Evolutionary conservation across 92 coral and sea anemone species (phyloP).

Genomic region (Palythoa heliodiscus): DNA sequence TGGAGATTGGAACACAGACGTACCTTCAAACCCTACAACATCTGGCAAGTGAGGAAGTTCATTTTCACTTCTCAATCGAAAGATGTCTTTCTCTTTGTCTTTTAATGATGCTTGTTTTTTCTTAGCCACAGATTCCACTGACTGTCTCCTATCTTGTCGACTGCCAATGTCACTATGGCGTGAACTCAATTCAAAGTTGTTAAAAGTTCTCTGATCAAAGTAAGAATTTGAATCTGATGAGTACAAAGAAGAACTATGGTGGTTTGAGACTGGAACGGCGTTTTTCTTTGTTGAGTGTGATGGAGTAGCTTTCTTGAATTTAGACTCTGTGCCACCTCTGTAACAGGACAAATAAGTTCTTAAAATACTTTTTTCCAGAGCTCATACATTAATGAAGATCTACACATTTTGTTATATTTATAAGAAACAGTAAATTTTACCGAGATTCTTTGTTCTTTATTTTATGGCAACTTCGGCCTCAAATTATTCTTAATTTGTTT

Average conservation of each 20-base stretch:
- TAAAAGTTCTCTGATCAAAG: conserved; percentile 82
- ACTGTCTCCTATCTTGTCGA: conserved; percentile 78
- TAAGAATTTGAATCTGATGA: conserved; percentile 70
- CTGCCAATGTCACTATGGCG: conserved; percentile 76
- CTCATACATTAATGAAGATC: no score
- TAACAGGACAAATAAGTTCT: not conserved
- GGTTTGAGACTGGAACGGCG: conserved; percentile 77
- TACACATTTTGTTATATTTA: no score
- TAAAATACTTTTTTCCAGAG: not conserved
- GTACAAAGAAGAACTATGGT: conserved; percentile 70
- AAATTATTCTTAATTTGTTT: not conserved
- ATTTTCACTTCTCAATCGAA: conserved; percentile 75
- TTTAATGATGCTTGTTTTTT: conserved; percentile 73
- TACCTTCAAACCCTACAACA: conserved; percentile 93
- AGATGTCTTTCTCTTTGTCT: conserved; percentile 67
- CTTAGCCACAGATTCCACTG: conserved; percentile 83
- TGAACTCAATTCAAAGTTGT: conserved; percentile 77
- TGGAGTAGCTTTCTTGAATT: conserved; percentile 81
- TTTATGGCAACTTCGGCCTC: not conserved
- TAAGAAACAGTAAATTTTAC: no score
- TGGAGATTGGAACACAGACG: not conserved
- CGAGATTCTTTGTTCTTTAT: no score
- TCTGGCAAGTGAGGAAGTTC: conserved; percentile 93
- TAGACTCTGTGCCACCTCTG: conserved; percentile 77
- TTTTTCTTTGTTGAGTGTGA: conserved; percentile 67